phyloP scores from a whole-genome alignment of 2,797 vertebrate species.

The Chloroceryle amazona region DNA sequence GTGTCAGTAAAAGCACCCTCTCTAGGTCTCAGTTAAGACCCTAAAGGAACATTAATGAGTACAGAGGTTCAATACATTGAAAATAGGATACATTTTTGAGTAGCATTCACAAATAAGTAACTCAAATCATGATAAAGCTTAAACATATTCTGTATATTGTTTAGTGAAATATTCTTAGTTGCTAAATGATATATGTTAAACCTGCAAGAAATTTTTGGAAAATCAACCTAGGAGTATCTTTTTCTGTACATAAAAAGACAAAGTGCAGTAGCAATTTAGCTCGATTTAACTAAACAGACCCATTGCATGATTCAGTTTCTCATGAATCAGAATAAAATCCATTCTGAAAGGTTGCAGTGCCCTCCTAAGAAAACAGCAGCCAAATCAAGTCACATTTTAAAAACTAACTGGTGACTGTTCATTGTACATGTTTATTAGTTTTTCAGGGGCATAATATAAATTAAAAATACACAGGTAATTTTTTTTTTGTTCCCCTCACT shows the following conservation, averaged over 20 bases:
- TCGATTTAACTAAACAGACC: not conserved
- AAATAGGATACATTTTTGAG: not conserved
- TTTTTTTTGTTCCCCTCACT: not conserved
- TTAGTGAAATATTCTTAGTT: not conserved
- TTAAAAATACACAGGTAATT: not conserved
- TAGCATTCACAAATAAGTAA: not conserved
- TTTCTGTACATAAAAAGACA: not conserved
- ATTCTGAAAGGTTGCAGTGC: not conserved
- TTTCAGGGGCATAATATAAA: not conserved
- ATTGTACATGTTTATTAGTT: not conserved
- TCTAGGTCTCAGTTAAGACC: not conserved
- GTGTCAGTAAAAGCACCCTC: not conserved
- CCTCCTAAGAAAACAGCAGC: not conserved
- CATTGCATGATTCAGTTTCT: not conserved
- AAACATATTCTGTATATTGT: not conserved
- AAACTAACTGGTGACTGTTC: not conserved
- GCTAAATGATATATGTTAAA: not conserved
- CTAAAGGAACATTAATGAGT: not conserved
- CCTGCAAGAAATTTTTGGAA: not conserved
- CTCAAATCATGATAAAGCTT: not conserved
- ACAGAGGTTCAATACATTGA: not conserved
- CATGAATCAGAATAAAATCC: not conserved
- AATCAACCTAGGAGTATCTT: not conserved
- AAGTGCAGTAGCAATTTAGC: not conserved
- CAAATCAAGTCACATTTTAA: not conserved